phyloP scores from a whole-genome alignment of 2,888 invertebrate species.

The Drosophila falleni region DNA sequence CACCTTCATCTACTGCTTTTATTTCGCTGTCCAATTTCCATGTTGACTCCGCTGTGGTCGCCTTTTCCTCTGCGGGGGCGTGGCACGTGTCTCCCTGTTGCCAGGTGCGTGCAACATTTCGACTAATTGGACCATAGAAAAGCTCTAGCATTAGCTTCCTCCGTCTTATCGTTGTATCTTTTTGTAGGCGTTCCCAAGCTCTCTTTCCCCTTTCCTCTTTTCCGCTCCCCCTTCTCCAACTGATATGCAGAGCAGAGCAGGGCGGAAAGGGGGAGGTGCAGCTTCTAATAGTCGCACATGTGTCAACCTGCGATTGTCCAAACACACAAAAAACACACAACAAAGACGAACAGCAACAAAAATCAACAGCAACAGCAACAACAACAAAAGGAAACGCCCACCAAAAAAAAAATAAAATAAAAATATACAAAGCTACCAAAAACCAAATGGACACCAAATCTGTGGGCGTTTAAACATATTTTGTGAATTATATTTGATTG shows the following conservation, averaged over 20 bases:
- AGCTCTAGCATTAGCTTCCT: slow-evolving; percentile 23
- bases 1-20: slow-evolving; percentile 29
- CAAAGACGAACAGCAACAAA: slow-evolving; percentile 11
- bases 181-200: slow-evolving; percentile 43
- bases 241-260: not conserved
- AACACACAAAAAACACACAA: slow-evolving; percentile 20
- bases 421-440: slow-evolving; percentile 22
- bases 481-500: slow-evolving; percentile 77
- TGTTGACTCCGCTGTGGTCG: slow-evolving; percentile 38
- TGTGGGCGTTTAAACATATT: slow-evolving; percentile 77
- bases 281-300: slow-evolving; percentile 35
- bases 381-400: slow-evolving; percentile 56
- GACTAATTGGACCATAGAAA: slow-evolving; percentile 49
- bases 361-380: slow-evolving; percentile 22
- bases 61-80: slow-evolving; percentile 7
- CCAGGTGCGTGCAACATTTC: slow-evolving; percentile 49
- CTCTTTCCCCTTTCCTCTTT: not conserved
- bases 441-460: slow-evolving; percentile 39
- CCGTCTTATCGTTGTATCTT: slow-evolving; percentile 28
- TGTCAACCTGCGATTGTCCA: slow-evolving; percentile 51
- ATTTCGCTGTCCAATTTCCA: slow-evolving; percentile 33
- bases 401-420: slow-evolving; percentile 34
- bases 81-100: slow-evolving; percentile 35
- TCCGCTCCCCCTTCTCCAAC: not conserved
- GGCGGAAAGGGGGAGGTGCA: not conserved